Conservation (phyloP, 2,113 vertebrate species). For the Artemisiospiza belli region DNA sequence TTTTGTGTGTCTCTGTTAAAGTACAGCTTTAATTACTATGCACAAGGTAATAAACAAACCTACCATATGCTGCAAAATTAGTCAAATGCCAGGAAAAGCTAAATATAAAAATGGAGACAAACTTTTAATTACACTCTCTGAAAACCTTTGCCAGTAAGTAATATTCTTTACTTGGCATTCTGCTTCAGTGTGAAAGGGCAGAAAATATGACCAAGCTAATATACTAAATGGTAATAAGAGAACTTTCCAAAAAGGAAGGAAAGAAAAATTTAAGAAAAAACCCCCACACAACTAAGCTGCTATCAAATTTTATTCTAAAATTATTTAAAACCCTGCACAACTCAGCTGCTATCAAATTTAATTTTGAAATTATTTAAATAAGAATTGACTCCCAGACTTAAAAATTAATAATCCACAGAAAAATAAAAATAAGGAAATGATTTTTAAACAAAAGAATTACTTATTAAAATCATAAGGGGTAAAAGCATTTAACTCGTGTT, state of each 20-base stretch:
- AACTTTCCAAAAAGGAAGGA: not conserved
- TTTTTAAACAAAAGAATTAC: not conserved
- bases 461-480: not conserved
- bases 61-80: constrained; percentile 66
- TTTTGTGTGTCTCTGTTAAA: constrained; percentile 46
- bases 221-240: not conserved
- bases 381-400: not conserved
- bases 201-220: constrained; percentile 11
- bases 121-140: constrained; percentile 58
- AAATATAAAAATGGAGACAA: constrained; percentile 50
- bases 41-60: constrained; percentile 54
- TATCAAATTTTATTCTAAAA: not conserved
- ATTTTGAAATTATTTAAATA: not conserved
- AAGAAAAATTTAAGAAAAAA: not conserved
- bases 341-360: not conserved
- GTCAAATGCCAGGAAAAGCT: constrained; percentile 60
- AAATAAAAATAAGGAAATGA: not conserved
- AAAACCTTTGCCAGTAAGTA: constrained; percentile 54
- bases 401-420: not conserved
- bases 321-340: not conserved
- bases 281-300: not conserved
- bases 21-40: constrained; percentile 45
- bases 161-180: constrained; percentile 51
- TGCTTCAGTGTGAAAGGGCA: constrained; percentile 8
- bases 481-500: accelerated